These are phyloP conservation scores for Schizopygopsis malacanthus DNA, from an alignment of 2,797 vertebrate species.

Conservation along the genomic window DNA sequence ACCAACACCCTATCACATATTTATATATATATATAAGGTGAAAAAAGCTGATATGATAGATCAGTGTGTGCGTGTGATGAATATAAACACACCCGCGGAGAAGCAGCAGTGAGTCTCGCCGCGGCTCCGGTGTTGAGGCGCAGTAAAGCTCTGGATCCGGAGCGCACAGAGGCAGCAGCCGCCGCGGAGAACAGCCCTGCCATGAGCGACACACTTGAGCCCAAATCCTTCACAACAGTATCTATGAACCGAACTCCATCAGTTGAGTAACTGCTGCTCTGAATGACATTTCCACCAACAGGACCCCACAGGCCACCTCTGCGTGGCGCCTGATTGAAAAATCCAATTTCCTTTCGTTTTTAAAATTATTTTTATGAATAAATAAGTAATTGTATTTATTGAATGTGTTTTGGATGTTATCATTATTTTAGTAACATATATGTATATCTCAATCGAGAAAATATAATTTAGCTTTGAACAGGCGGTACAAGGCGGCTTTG, in stretches of 20 bases:
- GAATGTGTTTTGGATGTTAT: too few relatives aligned
- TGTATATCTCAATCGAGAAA: accelerated
- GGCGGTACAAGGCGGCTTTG: background rate
- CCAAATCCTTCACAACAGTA: background rate
- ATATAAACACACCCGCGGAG: constrained; percentile 52
- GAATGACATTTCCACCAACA: constrained; percentile 26
- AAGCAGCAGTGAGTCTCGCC: constrained; percentile 34
- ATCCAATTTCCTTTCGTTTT: background rate
- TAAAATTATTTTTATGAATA: accelerated
- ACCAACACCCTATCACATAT: too few relatives aligned
- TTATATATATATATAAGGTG: background rate
- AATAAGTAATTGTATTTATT: background rate
- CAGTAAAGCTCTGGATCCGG: constrained; percentile 58
- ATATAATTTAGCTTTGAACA: background rate
- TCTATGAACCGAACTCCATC: background rate
- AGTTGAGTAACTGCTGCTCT: constrained; percentile 3
- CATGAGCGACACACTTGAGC: constrained; percentile 69
- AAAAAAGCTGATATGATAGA: background rate
- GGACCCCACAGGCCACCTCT: background rate
- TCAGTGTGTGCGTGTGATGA: background rate
- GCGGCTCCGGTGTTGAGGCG: constrained; percentile 52
- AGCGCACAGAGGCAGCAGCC: constrained; percentile 61
- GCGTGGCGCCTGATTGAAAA: background rate
- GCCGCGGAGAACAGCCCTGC: constrained; percentile 73
- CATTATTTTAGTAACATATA: too few relatives aligned